Evolutionary conservation across 2,113 vertebrate species (phyloP), one percentile per base, ranked within the genome.

Genomic region (Falcunculus frontatus): DNA sequence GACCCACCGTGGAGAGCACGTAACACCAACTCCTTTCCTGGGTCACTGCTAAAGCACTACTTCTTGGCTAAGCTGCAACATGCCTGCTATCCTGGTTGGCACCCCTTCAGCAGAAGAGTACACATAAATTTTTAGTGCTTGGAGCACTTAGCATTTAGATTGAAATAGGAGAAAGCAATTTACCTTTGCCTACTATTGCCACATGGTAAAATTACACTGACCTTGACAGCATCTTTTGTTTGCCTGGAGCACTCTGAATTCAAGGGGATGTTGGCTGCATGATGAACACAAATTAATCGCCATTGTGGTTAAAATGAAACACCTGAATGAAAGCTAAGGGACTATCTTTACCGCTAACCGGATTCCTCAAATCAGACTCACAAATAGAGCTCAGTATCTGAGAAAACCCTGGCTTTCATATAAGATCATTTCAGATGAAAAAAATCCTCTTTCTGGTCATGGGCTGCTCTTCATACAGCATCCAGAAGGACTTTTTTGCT

Each of bases 101-200:
- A 82, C 29, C 39, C 81, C 60, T 77, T 88, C 2, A 3, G 26
- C 3, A 56, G 72, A 87, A 81, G 50, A 79, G 20, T 8, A 50
- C n/a, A 53, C 32, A 47, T 63, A 84, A 81, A 81, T 91, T 93
- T 91, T 77, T 64, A 81, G 90, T 57, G 73, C 73, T 90, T 35
- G 42, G 53, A 33, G 42, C 53, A 83, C 42, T 95, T 95, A 96
- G 88, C 95, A 96, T 95, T 94, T 96, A 96, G 89, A 93, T 89
- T 89, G 89, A 91, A 95, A 90, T 19, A 26, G 25, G 44, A 89
- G 88, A 92, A 96, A 93, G 73, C 56, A 84, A 87, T 91, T 88
- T 92, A 77, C 72, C 59, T 92, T 96, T 89, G n/a, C 65, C 88
- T 90, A 30, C 64, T 84, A 46, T 42, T 84, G 39, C 65, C 73